Conservation (phyloP, 1,140 invertebrate genomes). For the Cecropterus lyciades region DNA sequence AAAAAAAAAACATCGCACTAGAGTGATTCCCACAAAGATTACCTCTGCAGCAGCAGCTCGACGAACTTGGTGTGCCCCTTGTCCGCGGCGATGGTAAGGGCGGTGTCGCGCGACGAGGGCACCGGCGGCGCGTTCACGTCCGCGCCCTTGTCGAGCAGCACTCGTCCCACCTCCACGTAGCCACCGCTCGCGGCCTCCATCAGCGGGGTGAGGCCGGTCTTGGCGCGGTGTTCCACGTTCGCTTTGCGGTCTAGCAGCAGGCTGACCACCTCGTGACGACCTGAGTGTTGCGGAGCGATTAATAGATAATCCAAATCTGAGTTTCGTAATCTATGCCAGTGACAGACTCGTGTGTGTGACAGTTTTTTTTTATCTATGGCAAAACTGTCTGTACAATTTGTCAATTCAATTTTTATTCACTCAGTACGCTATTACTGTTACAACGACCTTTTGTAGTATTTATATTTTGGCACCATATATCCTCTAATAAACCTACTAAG, state of each 20-base stretch:
- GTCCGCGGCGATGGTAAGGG: conserved; percentile 99
- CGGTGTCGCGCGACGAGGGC: conserved; percentile 98
- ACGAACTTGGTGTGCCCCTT: conserved; percentile 99
- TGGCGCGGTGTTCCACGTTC: conserved; percentile 99
- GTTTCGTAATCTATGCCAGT: too few species aligned
- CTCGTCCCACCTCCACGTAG: conserved; percentile 98
- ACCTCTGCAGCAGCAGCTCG: conserved; percentile 89
- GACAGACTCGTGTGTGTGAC: too few species aligned
- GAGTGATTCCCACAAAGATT: neutral
- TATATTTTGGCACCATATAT: too few species aligned
- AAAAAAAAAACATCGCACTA: too few species aligned
- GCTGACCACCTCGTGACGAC: conserved; percentile 97
- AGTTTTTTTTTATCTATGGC: too few species aligned
- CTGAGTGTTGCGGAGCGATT: too few species aligned
- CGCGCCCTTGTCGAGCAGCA: conserved; percentile 97
- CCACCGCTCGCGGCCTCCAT: conserved; percentile 99
- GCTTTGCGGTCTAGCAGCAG: conserved; percentile 98
- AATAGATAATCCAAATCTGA: too few species aligned
- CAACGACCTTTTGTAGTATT: too few species aligned
- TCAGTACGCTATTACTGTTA: too few species aligned
- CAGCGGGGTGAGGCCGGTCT: conserved; percentile 98
- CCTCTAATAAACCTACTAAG: too few species aligned
- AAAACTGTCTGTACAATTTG: too few species aligned
- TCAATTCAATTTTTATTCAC: too few species aligned
- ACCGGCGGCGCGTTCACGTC: conserved; percentile 99